Percentiles rank a stretch among this genome's conserved stretches.
Evolutionary conservation across 64 coral and sea anemone genomes (phyloP).

Genomic region (Stichodactyla mertensii): DNA sequence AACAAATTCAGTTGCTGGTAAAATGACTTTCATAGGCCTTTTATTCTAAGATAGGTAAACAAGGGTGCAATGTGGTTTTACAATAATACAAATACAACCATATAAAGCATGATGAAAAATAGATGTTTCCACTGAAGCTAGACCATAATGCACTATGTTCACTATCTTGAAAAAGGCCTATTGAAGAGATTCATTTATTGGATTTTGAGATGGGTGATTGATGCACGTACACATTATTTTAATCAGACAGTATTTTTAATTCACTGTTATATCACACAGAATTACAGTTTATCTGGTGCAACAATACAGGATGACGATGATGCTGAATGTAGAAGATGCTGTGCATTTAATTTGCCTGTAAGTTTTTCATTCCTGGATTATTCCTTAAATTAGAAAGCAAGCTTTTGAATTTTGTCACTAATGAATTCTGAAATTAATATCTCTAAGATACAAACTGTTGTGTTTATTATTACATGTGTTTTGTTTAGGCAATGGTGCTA

Average conservation of each 20-base stretch:
- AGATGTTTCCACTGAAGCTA: too few relatives aligned
- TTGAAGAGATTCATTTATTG: too few relatives aligned
- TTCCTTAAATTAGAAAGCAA: too few relatives aligned
- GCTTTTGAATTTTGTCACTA: not conserved
- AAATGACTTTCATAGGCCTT: too few relatives aligned
- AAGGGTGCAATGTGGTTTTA: too few relatives aligned
- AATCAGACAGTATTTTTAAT: too few relatives aligned
- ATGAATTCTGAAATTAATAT: not conserved
- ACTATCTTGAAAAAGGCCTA: too few relatives aligned
- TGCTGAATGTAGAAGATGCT: conserved; percentile 89
- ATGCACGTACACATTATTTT: not conserved
- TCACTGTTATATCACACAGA: conserved; percentile 24
- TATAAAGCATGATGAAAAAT: too few relatives aligned
- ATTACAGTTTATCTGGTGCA: conserved; percentile 61
- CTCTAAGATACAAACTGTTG: not conserved
- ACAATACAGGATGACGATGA: conserved; percentile 89
- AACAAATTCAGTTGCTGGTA: not conserved
- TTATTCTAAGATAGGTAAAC: too few relatives aligned
- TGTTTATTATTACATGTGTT: not conserved
- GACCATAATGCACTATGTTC: too few relatives aligned
- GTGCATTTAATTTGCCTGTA: conserved; percentile 98
- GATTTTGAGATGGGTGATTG: too few relatives aligned
- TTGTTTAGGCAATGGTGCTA: conserved; percentile 81
- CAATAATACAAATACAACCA: too few relatives aligned
- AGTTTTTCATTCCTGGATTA: conserved; percentile 13